These are phyloP conservation scores for Cephus spinipes DNA, from an alignment of 2,888 invertebrate genomes.

Conservation along the genomic window DNA sequence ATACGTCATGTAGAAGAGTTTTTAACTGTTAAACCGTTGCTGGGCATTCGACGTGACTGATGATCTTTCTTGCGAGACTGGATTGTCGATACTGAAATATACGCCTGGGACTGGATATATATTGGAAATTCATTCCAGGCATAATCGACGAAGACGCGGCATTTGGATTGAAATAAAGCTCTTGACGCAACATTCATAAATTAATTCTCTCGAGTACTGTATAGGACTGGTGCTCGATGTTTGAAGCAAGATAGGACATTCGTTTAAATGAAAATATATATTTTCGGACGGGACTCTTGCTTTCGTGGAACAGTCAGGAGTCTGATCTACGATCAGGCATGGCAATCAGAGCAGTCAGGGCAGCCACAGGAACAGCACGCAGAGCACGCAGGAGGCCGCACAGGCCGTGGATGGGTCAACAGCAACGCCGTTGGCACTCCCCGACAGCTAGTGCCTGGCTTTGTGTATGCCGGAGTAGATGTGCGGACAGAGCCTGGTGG, in stretches of 20 bases:
- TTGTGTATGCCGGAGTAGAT: constrained; percentile 35
- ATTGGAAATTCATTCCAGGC: background rate
- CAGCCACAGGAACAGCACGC: constrained; percentile 19
- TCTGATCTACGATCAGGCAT: constrained; percentile 31
- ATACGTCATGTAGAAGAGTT: background rate
- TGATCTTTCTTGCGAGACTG: background rate
- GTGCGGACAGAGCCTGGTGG: constrained; percentile 65
- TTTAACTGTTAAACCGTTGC: background rate
- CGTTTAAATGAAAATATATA: background rate
- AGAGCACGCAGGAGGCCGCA: constrained; percentile 24
- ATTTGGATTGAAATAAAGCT: background rate
- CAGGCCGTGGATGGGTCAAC: constrained; percentile 60
- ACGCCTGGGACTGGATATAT: background rate
- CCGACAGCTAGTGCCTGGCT: constrained; percentile 46
- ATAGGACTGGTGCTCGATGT: background rate
- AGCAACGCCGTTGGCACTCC: constrained; percentile 65
- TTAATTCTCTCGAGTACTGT: background rate
- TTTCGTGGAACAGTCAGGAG: constrained; percentile 32
- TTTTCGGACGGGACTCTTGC: constrained; percentile 11
- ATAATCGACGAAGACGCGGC: background rate
- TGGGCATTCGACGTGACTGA: background rate
- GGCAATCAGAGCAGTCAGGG: constrained; percentile 13
- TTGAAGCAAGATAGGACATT: background rate
- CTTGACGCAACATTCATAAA: background rate
- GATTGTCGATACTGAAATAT: background rate